These are phyloP conservation scores for Mylabris sibirica DNA, from an alignment of 2,888 invertebrate species.

Conservation along the genomic window DNA sequence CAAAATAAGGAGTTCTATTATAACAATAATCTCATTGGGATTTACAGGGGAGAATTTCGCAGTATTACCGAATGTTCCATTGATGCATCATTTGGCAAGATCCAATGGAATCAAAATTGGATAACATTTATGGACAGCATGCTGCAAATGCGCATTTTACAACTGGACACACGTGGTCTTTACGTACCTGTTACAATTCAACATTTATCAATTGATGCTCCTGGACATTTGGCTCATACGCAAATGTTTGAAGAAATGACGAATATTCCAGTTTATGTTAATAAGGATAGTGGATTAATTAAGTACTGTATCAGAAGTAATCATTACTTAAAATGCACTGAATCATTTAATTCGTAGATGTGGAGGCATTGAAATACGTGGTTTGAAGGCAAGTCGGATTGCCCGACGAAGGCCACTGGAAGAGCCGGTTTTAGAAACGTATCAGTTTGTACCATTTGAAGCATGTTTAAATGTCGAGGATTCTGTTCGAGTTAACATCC, in stretches of 20 bases:
- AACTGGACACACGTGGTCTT: constrained; percentile 71
- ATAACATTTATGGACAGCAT: constrained; percentile 88
- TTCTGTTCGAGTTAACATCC: constrained; percentile 69
- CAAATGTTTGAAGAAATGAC: constrained; percentile 23
- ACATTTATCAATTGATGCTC: constrained; percentile 63
- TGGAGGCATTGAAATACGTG: constrained; percentile 81
- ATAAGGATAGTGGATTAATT: constrained; percentile 55
- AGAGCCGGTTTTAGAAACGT: constrained; percentile 78
- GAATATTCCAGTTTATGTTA: constrained; percentile 55
- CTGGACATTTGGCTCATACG: constrained; percentile 46
- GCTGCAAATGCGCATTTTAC: constrained; percentile 77
- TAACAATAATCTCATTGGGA: not conserved
- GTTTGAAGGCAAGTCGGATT: constrained; percentile 79
- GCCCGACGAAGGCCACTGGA: constrained; percentile 72
- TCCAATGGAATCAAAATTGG: constrained; percentile 69
- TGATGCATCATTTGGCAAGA: constrained; percentile 35
- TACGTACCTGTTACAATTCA: constrained; percentile 72
- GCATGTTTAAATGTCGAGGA: constrained; percentile 40
- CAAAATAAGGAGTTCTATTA: not conserved
- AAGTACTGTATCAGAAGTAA: constrained; percentile 34
- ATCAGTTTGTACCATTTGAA: constrained; percentile 73
- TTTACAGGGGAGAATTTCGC: constrained; percentile 45
- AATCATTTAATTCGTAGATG: constrained; percentile 59
- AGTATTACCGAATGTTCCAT: constrained; percentile 41
- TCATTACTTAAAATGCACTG: not conserved